These are phyloP conservation scores for Leucania comma DNA, from an alignment of 2,888 invertebrate species.

Conservation along the genomic window DNA sequence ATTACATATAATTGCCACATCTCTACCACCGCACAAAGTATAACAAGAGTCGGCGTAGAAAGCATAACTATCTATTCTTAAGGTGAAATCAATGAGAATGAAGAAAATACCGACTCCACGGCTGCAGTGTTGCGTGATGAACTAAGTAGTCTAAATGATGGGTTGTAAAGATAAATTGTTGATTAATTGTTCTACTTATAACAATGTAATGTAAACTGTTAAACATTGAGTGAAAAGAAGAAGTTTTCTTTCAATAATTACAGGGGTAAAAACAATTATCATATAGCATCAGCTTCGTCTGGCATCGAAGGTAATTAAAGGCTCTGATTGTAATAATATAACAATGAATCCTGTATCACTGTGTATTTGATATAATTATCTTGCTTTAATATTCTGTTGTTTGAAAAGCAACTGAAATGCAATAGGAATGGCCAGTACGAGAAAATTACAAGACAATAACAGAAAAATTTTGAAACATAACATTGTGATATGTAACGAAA, in stretches of 20 bases:
- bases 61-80: slow-evolving; percentile 79
- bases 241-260: slow-evolving; percentile 35
- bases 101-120: slow-evolving; percentile 69
- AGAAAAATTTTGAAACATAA: no score
- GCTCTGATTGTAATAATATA: slow-evolving; percentile 23
- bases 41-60: slow-evolving; percentile 72
- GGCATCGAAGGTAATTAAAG: slow-evolving; percentile 29
- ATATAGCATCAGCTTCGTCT: slow-evolving; percentile 5
- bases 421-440: not conserved
- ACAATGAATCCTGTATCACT: slow-evolving; percentile 23
- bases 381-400: slow-evolving; percentile 14
- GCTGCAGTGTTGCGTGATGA: slow-evolving; percentile 75
- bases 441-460: no score
- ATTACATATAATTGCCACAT: slow-evolving; percentile 60
- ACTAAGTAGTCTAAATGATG: slow-evolving; percentile 64
- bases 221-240: slow-evolving; percentile 38
- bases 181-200: slow-evolving; percentile 62
- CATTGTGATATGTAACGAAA: no score
- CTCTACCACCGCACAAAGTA: slow-evolving; percentile 55
- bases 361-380: not conserved
- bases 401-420: not conserved
- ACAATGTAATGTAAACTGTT: slow-evolving; percentile 28
- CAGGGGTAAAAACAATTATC: slow-evolving; percentile 32
- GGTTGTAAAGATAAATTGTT: slow-evolving; percentile 53
- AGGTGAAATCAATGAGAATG: slow-evolving; percentile 80